Percentiles rank a stretch among this genome's conserved stretches.
phyloP scores from a whole-genome alignment of 2,888 invertebrate genomes.

The Neelides folsomi region DNA sequence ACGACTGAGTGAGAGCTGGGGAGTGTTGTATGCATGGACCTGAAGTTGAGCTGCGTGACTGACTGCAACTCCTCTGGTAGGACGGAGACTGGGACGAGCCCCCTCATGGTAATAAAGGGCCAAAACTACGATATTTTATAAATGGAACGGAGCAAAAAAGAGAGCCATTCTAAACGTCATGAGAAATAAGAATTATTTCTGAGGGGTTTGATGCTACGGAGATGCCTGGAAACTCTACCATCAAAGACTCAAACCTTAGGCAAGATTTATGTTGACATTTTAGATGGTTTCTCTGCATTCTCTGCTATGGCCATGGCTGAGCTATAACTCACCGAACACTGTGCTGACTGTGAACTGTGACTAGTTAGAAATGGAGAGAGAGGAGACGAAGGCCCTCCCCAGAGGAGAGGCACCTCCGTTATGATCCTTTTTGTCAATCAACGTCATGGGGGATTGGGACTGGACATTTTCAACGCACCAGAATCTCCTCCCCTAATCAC shows the following conservation, averaged over 20 bases:
- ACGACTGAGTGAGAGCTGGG: not conserved
- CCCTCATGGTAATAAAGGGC: conserved; percentile 16
- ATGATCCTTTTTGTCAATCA: conserved; percentile 7
- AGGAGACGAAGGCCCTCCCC: not conserved
- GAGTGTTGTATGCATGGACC: conserved; percentile 6
- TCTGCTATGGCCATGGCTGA: conserved; percentile 1
- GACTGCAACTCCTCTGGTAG: not conserved
- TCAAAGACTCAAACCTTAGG: conserved; percentile 28
- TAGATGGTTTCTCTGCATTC: conserved; percentile 27
- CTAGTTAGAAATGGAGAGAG: conserved; percentile 5
- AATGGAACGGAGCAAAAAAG: conserved; percentile 29
- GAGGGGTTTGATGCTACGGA: conserved; percentile 31
- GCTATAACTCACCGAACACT: conserved; percentile 18
- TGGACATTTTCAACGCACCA: no score
- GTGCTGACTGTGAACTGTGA: conserved; percentile 13
- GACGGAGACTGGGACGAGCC: not conserved
- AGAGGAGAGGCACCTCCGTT: conserved; percentile 1
- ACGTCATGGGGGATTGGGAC: not conserved
- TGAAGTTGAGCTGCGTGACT: not conserved
- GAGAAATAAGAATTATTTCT: conserved; percentile 31
- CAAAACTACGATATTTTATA: conserved; percentile 20
- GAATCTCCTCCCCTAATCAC: no score
- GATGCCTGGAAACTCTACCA: conserved; percentile 14
- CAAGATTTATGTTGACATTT: conserved; percentile 28
- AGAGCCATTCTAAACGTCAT: conserved; percentile 29